Conservation (phyloP, 64 coral and sea anemone species). For the Montipora capricornis region DNA sequence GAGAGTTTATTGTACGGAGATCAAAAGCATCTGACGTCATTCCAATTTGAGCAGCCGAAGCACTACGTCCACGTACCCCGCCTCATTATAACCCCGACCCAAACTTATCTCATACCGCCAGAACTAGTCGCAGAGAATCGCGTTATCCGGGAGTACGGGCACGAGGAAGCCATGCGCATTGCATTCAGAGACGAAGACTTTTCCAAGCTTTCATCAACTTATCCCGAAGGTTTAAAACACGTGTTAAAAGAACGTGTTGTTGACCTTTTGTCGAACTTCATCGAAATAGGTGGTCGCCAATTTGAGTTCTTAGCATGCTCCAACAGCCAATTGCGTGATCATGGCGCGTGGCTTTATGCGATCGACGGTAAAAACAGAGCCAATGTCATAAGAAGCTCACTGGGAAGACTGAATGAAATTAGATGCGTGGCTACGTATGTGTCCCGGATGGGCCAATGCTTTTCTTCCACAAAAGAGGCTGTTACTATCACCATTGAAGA, state of each 20-base stretch:
- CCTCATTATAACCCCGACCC: conserved; percentile 88
- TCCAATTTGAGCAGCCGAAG: conserved; percentile 72
- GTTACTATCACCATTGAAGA: conserved; percentile 69
- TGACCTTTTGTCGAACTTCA: conserved; percentile 24
- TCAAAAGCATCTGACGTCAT: conserved; percentile 25
- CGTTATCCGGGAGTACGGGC: conserved; percentile 79
- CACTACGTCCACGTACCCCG: conserved; percentile 87
- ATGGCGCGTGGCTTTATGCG: conserved; percentile 90
- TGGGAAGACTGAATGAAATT: conserved; percentile 81
- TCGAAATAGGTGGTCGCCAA: conserved; percentile 55
- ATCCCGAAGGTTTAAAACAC: conserved; percentile 31
- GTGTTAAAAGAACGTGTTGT: conserved; percentile 76
- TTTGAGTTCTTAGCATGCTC: conserved; percentile 92
- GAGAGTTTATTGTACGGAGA: conserved; percentile 62
- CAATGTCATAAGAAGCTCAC: conserved; percentile 75
- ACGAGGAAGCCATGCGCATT: conserved; percentile 78
- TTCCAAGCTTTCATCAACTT: conserved; percentile 71
- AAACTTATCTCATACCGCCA: conserved; percentile 65
- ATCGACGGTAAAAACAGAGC: conserved; percentile 49
- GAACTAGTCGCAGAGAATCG: conserved; percentile 94
- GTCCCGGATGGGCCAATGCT: conserved; percentile 95
- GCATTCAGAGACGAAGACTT: conserved; percentile 95
- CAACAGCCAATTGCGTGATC: conserved; percentile 91
- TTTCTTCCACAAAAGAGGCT: conserved; percentile 88
- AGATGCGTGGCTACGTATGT: conserved; percentile 91